Base-by-base conservation (phyloP, 2,888 invertebrate species). In the Sesamia inferens region DNA sequence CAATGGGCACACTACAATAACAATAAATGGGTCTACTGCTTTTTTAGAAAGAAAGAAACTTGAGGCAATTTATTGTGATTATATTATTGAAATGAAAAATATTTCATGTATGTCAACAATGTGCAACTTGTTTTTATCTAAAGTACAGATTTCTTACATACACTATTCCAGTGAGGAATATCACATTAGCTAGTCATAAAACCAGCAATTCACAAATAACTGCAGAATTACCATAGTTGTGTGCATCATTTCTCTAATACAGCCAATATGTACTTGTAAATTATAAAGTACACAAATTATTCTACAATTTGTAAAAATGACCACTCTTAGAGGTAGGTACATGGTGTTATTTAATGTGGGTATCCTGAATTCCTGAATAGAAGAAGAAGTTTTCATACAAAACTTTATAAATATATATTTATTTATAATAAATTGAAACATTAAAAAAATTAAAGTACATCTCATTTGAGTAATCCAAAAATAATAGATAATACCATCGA, bases 11-110 rank as follows among this genome's bases (percentile, higher is more conserved):
- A 42, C 14, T 61, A 55, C 31, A 2, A 64, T 57, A 66, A 74
- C 63, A 67, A 81, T 63, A 62, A 59, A 76, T 55, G 1, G 13
- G 14, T 39, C 19, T 31, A 39, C 55, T 59, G 42, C 57, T 57
- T 51, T 64, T 31, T 74, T 0, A n/a, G 5, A 51, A n/a, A 86
- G 81, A 90, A 89, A 88, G 87, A 91, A 91, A 91, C 89, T 90
- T 88, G 91, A 92, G 93, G 92, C 92, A 92, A 91, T 93, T 93
- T 92, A 92, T 93, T 94, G 90, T 91, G 89, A 91, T 87, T 86
- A 83, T 58, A 58, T 87, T 89, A 88, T 88, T 89, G 88, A 90
- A 92, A 92, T 90, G 88, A 90, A 86, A 92, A 92, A 90, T 92
- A 91, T 89, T 91, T 88, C 88, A 90, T 90, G 87, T 88, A 88